phyloP scores from a whole-genome alignment of 2,113 vertebrate species.

The Misgurnus mizolepis region DNA sequence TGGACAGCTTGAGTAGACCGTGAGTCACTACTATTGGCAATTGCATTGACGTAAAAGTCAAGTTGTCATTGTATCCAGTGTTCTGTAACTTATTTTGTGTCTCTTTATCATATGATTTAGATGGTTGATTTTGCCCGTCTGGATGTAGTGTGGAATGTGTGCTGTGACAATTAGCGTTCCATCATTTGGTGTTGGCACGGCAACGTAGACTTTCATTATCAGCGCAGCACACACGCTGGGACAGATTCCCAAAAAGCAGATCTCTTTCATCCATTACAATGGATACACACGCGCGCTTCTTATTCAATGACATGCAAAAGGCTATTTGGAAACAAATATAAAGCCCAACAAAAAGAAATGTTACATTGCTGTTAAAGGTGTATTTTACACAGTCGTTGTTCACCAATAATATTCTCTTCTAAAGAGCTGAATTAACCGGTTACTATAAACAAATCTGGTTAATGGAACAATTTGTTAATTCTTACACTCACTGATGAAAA shows the following conservation, averaged over 20 bases:
- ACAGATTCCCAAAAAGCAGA: slow-evolving; percentile 34
- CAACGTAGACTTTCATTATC: slow-evolving; percentile 46
- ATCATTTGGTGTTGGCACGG: slow-evolving; percentile 12
- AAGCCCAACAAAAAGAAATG: slow-evolving; percentile 1
- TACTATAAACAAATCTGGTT: too few species aligned
- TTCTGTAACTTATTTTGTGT: not conserved
- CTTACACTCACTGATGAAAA: too few species aligned
- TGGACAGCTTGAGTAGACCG: too few species aligned
- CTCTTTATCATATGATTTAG: not conserved
- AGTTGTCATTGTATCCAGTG: not conserved
- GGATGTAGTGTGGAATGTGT: slow-evolving; percentile 20
- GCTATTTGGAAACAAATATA: slow-evolving; percentile 17
- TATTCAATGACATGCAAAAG: not conserved
- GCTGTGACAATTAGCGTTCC: slow-evolving; percentile 36
- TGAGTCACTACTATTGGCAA: not conserved
- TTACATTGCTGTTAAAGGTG: not conserved
- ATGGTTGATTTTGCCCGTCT: slow-evolving; percentile 1
- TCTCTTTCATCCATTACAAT: slow-evolving; percentile 36
- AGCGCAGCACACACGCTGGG: slow-evolving; percentile 47
- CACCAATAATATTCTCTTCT: too few species aligned
- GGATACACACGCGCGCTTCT: not conserved
- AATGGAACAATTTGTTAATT: too few species aligned
- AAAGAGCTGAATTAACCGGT: too few species aligned
- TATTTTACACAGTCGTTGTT: too few species aligned
- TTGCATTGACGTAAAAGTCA: not conserved